Conservation (phyloP, 2,888 invertebrate genomes). For the Eurois occulta region DNA sequence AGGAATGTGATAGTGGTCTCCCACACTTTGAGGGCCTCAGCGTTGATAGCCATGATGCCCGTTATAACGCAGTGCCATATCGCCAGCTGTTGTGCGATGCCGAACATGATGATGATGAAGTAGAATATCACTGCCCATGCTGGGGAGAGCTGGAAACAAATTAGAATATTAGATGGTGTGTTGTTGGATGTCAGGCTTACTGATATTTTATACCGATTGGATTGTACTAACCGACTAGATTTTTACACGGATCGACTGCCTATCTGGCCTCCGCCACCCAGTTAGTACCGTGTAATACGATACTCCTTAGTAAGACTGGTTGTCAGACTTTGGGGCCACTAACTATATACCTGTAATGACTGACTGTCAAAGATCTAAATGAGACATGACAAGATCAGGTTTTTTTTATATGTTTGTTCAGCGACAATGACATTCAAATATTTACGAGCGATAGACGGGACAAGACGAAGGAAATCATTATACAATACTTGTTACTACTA, state of each 20-base stretch:
- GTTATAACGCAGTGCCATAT: slow-evolving; percentile 98
- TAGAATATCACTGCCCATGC: slow-evolving; percentile 97
- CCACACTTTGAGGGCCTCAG: slow-evolving; percentile 93
- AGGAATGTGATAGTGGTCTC: slow-evolving; percentile 96
- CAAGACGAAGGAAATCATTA: too few species aligned
- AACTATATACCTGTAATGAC: too few species aligned
- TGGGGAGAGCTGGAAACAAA: slow-evolving; percentile 92
- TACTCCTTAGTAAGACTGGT: too few species aligned
- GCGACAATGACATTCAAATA: too few species aligned
- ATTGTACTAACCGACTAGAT: neutral
- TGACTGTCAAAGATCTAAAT: too few species aligned
- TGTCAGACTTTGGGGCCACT: too few species aligned
- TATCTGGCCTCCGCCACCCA: neutral
- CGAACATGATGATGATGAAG: slow-evolving; percentile 95
- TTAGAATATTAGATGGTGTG: neutral
- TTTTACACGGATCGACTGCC: neutral
- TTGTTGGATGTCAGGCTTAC: neutral
- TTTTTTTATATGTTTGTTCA: too few species aligned
- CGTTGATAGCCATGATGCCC: slow-evolving; percentile 94
- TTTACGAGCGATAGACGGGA: too few species aligned
- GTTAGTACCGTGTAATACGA: neutral
- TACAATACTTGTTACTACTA: too few species aligned
- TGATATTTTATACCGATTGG: neutral
- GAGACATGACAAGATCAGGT: too few species aligned
- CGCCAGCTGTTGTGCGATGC: slow-evolving; percentile 96